Evolutionary conservation across 2,113 vertebrate species (phyloP).

Genomic region (Ancistrus triradiatus): DNA sequence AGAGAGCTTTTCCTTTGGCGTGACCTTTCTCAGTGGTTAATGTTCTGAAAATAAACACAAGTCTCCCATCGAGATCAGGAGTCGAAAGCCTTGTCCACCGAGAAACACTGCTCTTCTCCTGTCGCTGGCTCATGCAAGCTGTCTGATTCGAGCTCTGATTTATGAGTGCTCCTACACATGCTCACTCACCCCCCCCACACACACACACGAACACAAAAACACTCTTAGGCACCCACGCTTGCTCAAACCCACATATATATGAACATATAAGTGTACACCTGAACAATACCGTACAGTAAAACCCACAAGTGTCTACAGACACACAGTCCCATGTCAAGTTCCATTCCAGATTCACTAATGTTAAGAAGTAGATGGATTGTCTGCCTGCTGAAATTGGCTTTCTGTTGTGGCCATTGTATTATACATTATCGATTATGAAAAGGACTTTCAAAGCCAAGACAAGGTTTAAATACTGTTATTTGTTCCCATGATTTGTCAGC

Average conservation of each 20-base stretch:
- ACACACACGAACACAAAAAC: conserved; percentile 13
- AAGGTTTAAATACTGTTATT: conserved; percentile 16
- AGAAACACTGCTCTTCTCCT: conserved; percentile 22
- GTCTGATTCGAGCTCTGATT: conserved; percentile 37
- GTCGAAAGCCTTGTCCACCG: conserved; percentile 8
- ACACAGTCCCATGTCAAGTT: too few species aligned
- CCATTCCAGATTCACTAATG: too few species aligned
- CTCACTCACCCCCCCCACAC: conserved; percentile 20
- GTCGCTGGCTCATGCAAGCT: conserved; percentile 21
- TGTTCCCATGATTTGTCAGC: conserved; percentile 24
- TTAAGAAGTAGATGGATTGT: too few species aligned
- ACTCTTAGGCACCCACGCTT: conserved; percentile 6
- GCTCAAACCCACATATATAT: conserved; percentile 15
- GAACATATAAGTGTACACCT: conserved; percentile 10
- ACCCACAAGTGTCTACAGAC: too few species aligned
- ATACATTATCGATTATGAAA: too few species aligned
- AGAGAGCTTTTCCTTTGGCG: conserved; percentile 26
- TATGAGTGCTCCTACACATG: conserved; percentile 43
- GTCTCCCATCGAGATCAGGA: conserved; percentile 25
- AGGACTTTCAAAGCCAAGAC: background rate
- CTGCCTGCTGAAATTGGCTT: background rate
- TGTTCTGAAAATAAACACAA: conserved; percentile 40
- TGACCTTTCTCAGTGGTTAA: conserved; percentile 34
- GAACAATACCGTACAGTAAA: background rate
- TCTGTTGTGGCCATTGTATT: background rate